A percentile compares a stretch with the other conserved stretches of the same genome.
Conservation (phyloP, 2,888 invertebrate genomes). For the Chelonus formosanus region DNA sequence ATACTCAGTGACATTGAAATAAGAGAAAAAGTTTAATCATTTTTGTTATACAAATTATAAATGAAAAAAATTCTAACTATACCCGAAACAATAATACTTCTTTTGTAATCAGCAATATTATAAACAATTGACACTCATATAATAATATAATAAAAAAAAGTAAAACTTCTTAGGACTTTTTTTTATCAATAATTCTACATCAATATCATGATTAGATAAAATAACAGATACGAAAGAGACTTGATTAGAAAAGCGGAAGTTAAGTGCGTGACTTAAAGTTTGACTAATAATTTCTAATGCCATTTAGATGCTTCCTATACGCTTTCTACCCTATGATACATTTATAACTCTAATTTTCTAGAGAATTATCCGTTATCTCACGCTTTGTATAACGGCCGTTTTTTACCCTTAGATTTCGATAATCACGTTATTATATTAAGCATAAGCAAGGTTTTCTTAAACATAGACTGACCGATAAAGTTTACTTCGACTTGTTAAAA, state of each 20-base stretch:
- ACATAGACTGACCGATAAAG: no score
- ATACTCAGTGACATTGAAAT: conserved; percentile 29
- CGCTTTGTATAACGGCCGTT: conserved; percentile 18
- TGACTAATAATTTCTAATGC: conserved; percentile 40
- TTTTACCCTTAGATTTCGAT: conserved; percentile 30
- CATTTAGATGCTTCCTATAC: conserved; percentile 38
- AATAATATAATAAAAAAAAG: no score
- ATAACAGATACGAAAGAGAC: conserved; percentile 14
- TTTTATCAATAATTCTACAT: neutral
- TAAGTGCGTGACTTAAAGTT: conserved; percentile 40
- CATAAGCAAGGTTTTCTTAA: neutral
- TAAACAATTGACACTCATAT: no score
- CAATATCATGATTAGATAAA: neutral
- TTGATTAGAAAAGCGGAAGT: conserved; percentile 12
- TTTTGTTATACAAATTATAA: neutral
- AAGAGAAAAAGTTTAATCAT: conserved; percentile 4
- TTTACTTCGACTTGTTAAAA: no score
- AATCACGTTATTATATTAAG: conserved; percentile 41
- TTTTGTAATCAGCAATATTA: neutral
- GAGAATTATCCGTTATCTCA: conserved; percentile 42
- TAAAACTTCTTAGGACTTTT: neutral
- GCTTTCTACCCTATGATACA: conserved; percentile 10
- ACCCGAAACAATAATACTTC: neutral
- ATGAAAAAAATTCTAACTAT: neutral
- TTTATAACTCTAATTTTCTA: conserved; percentile 38